Conservation (phyloP, 2,888 invertebrate genomes). For the Galerucella nymphaeae region DNA sequence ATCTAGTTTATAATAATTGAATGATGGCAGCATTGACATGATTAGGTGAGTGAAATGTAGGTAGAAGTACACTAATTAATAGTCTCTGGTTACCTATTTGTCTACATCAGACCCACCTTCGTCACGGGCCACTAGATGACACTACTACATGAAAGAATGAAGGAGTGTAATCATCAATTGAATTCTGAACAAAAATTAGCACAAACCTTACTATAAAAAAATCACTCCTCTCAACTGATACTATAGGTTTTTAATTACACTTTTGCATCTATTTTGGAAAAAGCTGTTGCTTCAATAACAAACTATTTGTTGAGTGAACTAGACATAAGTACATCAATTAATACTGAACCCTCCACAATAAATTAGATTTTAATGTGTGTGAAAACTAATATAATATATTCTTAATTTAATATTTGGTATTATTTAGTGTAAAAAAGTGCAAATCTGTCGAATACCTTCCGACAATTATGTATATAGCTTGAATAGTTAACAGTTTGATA, state of each 20-base stretch:
- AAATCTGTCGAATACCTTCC: slow-evolving; percentile 6
- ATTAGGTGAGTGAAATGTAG: too few species aligned
- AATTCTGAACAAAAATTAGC: too few species aligned
- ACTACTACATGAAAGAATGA: too few species aligned
- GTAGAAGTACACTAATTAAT: too few species aligned
- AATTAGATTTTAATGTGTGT: slow-evolving; percentile 24
- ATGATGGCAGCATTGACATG: too few species aligned
- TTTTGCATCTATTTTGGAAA: not conserved
- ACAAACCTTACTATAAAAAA: too few species aligned
- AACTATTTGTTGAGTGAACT: slow-evolving; percentile 2
- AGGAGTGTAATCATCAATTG: too few species aligned
- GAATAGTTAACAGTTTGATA: slow-evolving; percentile 31
- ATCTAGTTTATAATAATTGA: too few species aligned
- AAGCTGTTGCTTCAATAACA: not conserved
- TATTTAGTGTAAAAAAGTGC: slow-evolving; percentile 14
- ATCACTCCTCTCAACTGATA: too few species aligned
- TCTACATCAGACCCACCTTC: too few species aligned
- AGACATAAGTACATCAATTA: slow-evolving; percentile 6
- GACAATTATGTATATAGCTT: slow-evolving; percentile 34
- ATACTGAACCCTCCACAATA: slow-evolving; percentile 20
- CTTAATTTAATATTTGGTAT: slow-evolving; percentile 3
- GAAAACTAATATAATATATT: slow-evolving; percentile 5
- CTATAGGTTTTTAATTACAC: not conserved
- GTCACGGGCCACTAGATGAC: too few species aligned
- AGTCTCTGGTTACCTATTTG: too few species aligned